phyloP scores from a whole-genome alignment of 2,888 invertebrate species.

The Cataglyphis altisquamis region DNA sequence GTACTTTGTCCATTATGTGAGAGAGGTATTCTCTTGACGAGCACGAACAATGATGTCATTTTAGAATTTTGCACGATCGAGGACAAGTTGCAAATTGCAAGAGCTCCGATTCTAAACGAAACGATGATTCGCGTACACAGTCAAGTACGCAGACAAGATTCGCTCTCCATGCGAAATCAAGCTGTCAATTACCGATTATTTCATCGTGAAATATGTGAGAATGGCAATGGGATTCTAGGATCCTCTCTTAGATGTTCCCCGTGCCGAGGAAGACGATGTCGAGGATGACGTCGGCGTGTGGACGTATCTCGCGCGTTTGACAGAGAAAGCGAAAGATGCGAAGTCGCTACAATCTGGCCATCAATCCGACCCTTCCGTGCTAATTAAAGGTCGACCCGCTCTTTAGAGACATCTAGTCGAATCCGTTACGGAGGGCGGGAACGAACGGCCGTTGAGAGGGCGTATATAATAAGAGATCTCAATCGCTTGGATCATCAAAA shows the following conservation, averaged over 20 bases:
- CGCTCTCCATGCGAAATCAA: background rate
- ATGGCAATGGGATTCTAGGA: constrained; percentile 54
- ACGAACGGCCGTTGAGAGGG: constrained; percentile 13
- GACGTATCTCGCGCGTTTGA: constrained; percentile 25
- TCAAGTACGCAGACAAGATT: background rate
- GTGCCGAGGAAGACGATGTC: constrained; percentile 19
- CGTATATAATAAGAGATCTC: background rate
- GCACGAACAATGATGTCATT: background rate
- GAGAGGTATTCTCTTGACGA: background rate
- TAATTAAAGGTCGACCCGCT: background rate
- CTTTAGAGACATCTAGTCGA: background rate
- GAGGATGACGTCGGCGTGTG: background rate
- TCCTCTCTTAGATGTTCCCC: constrained; percentile 24
- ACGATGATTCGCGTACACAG: background rate
- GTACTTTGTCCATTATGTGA: background rate
- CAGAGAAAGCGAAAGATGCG: constrained; percentile 39
- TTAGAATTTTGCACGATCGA: background rate
- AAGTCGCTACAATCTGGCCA: constrained; percentile 34
- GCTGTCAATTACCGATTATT: background rate
- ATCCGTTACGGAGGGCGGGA: constrained; percentile 45
- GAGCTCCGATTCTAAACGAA: background rate
- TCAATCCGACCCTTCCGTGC: constrained; percentile 3
- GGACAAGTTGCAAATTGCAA: background rate
- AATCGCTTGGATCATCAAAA: background rate
- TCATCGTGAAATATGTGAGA: background rate